A percentile compares a stretch with the other conserved stretches of the same genome.
phyloP scores from a whole-genome alignment of 1,140 invertebrate species.

The Antheraea pernyi region DNA sequence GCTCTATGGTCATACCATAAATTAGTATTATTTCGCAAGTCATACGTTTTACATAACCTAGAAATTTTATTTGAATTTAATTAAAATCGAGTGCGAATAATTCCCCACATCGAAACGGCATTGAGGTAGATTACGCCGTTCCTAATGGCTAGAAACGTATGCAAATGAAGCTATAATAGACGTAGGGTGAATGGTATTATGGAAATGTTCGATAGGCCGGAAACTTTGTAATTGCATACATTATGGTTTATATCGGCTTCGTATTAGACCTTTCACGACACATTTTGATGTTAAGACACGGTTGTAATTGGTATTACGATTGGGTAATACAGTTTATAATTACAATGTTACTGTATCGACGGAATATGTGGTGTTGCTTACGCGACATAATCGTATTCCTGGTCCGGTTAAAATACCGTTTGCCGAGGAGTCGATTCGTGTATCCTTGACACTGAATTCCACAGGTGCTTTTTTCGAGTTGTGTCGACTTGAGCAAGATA shows the following conservation, averaged over 20 bases:
- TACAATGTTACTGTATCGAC: neutral
- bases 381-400: too few relatives aligned
- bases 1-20: too few relatives aligned
- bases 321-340: neutral
- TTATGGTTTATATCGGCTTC: neutral
- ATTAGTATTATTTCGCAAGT: too few relatives aligned
- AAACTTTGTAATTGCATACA: constrained; percentile 44
- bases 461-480: too few relatives aligned
- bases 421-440: too few relatives aligned
- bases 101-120: constrained; percentile 3
- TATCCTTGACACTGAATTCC: too few relatives aligned
- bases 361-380: too few relatives aligned
- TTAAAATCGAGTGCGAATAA: constrained; percentile 6
- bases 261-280: constrained; percentile 4
- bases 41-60: too few relatives aligned
- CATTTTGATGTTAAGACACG: neutral
- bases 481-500: too few relatives aligned
- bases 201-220: constrained; percentile 27
- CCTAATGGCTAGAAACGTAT: constrained; percentile 35
- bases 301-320: neutral
- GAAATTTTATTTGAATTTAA: constrained; percentile 3
- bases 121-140: constrained; percentile 11
- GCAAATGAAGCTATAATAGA: constrained; percentile 40
- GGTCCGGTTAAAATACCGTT: too few relatives aligned
- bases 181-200: constrained; percentile 29